A percentile compares a stretch with the other conserved stretches of the same genome.
phyloP scores from a whole-genome alignment of 2,888 invertebrate species.

The Anagyrus pseudococci region DNA sequence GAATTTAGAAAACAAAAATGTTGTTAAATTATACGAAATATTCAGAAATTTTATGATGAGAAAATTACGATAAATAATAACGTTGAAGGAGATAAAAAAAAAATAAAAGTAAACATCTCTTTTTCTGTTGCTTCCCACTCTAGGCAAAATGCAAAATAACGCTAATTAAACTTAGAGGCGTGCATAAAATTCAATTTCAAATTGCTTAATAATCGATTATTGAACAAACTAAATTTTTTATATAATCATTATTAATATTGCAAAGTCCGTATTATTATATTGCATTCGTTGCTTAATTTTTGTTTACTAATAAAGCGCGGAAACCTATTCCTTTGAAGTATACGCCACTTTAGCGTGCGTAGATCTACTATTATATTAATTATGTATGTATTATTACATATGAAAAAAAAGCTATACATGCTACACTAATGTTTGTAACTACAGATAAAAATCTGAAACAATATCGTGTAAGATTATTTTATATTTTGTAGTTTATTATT shows the following conservation, averaged over 20 bases:
- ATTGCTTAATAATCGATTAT: slow-evolving; percentile 19
- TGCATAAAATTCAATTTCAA: slow-evolving; percentile 10
- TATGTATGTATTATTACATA: slow-evolving; percentile 19
- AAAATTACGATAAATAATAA: slow-evolving; percentile 25
- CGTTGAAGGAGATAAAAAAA: slow-evolving; percentile 18
- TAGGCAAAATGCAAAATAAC: slow-evolving; percentile 20
- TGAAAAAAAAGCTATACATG: slow-evolving; percentile 12
- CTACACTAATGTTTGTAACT: slow-evolving; percentile 13
- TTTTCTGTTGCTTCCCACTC: slow-evolving; percentile 21
- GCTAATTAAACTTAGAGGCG: slow-evolving; percentile 12
- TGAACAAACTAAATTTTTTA: slow-evolving; percentile 29
- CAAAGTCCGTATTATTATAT: slow-evolving; percentile 12
- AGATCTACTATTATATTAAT: slow-evolving; percentile 23
- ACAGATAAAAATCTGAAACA: slow-evolving; percentile 19
- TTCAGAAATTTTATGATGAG: slow-evolving; percentile 33
- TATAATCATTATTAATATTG: slow-evolving; percentile 19
- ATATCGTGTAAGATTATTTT: slow-evolving; percentile 32
- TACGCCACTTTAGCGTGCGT: slow-evolving; percentile 21
- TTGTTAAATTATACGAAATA: slow-evolving; percentile 26
- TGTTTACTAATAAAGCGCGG: slow-evolving; percentile 4
- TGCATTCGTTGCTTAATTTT: slow-evolving; percentile 19
- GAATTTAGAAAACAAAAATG: slow-evolving; percentile 19
- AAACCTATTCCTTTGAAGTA: slow-evolving; percentile 19
- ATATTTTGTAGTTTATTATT: slow-evolving; percentile 37
- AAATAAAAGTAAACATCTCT: slow-evolving; percentile 12